Percentiles rank a stretch among this genome's conserved stretches.
These are phyloP conservation scores for Cyclargus thomasi DNA, from an alignment of 1,140 invertebrate genomes.

Conservation along the genomic window DNA sequence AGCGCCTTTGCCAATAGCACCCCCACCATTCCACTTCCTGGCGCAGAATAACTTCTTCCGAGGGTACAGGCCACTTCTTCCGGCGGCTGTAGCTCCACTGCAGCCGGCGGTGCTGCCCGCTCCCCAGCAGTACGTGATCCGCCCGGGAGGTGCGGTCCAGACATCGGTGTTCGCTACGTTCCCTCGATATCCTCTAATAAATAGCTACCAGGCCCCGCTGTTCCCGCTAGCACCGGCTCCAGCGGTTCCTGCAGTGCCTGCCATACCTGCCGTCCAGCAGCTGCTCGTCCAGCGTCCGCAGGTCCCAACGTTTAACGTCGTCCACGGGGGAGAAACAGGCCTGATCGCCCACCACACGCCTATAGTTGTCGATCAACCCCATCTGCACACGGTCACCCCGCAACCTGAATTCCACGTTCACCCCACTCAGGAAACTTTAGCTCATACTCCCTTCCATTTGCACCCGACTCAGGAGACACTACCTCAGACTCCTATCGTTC, in stretches of 20 bases:
- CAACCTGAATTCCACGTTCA: conserved; percentile 26
- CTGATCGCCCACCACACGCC: conserved; percentile 39
- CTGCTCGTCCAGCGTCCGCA: conserved; percentile 40
- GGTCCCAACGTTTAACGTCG: conserved; percentile 43
- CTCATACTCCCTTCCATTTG: conserved; percentile 26
- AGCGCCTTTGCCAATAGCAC: conserved; percentile 25
- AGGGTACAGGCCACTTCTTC: conserved; percentile 31
- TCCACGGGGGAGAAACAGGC: conserved; percentile 42
- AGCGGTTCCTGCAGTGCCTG: conserved; percentile 17
- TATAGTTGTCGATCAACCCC: conserved; percentile 36
- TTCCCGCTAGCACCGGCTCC: conserved; percentile 35
- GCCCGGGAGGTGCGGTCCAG: conserved; percentile 63
- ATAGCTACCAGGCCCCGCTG: conserved; percentile 46
- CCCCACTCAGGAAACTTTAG: conserved; percentile 22
- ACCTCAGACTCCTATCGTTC: conserved; percentile 26
- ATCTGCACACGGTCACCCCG: conserved; percentile 16
- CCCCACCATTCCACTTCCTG: conserved; percentile 21
- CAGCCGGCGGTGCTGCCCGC: conserved; percentile 31
- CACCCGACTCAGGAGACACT: conserved; percentile 32
- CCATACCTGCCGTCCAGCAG: conserved; percentile 29
- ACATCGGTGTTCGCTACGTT: conserved; percentile 66
- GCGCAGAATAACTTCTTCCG: conserved; percentile 29
- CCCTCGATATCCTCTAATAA: conserved; percentile 60
- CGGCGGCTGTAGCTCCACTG: conserved; percentile 37
- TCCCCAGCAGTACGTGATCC: conserved; percentile 46